phyloP scores from a whole-genome alignment of 2,888 invertebrate genomes.

The Pollenia griseotomentosa region DNA sequence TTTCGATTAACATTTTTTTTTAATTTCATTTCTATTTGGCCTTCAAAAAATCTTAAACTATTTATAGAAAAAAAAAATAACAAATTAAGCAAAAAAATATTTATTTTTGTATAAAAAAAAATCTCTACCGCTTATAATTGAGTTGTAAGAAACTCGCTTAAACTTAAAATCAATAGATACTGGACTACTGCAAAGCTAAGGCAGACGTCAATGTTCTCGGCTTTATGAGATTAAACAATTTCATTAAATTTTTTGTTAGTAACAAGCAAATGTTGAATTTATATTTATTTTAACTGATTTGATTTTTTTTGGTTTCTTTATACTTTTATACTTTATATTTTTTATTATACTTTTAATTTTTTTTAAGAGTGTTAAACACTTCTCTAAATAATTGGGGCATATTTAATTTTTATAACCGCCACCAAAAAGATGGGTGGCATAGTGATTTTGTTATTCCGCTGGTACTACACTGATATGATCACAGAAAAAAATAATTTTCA shows the following conservation, averaged over 20 bases:
- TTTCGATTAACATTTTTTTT: not conserved
- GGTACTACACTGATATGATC: too few species aligned
- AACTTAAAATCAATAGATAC: not conserved
- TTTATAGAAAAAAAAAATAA: constrained; percentile 31
- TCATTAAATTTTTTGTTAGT: constrained; percentile 11
- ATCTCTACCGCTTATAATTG: not conserved
- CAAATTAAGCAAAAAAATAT: not conserved
- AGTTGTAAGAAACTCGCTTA: not conserved
- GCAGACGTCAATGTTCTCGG: not conserved
- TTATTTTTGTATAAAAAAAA: not conserved
- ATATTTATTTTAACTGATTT: constrained; percentile 31
- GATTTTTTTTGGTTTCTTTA: not conserved
- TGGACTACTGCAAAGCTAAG: not conserved
- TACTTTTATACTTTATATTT: too few species aligned
- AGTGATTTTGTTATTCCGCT: too few species aligned
- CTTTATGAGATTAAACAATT: constrained; percentile 20
- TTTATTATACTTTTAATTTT: too few species aligned
- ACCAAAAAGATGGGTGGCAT: too few species aligned
- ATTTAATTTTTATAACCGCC: too few species aligned
- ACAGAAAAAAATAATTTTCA: too few species aligned
- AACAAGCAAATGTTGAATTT: constrained; percentile 15
- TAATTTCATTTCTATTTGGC: constrained; percentile 20
- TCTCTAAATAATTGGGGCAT: too few species aligned
- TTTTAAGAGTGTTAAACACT: too few species aligned
- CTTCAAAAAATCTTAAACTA: constrained; percentile 39